Conservation (phyloP, 2,888 invertebrate genomes). For the Drosophila ustulata region DNA sequence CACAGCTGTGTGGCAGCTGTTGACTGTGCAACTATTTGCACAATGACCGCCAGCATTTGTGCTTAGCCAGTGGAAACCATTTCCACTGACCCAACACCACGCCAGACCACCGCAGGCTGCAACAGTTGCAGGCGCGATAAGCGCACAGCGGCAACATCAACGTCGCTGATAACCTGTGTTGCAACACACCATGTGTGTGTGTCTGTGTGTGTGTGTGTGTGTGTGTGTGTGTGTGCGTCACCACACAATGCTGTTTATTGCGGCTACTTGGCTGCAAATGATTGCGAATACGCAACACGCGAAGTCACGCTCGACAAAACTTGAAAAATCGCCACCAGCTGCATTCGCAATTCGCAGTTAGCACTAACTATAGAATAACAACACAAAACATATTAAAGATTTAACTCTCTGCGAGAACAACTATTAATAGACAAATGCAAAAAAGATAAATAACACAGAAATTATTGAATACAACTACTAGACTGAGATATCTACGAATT, state of each 20-base stretch:
- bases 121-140: constrained; percentile 46
- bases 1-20: constrained; percentile 10
- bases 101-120: constrained; percentile 15
- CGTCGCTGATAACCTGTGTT: constrained; percentile 35
- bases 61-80: constrained; percentile 41
- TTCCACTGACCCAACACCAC: constrained; percentile 3
- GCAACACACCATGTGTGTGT: not conserved
- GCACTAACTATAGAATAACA: not conserved
- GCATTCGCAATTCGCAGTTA: not conserved
- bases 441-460: no score
- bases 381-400: no score
- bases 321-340: not conserved
- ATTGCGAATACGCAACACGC: constrained; percentile 41
- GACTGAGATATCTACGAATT: no score
- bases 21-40: constrained; percentile 41
- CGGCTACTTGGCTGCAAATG: constrained; percentile 52
- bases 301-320: constrained; percentile 2
- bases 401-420: no score
- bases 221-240: constrained; percentile 22
- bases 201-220: not conserved
- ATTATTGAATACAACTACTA: no score
- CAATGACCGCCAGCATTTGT: constrained; percentile 38
- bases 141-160: constrained; percentile 23
- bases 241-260: constrained; percentile 47
- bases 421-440: no score